Evolutionary conservation across 2,797 vertebrate genomes (phyloP), one percentile per base, ranked within the genome.

Genomic region (Pseudotriccus pelzelni): DNA sequence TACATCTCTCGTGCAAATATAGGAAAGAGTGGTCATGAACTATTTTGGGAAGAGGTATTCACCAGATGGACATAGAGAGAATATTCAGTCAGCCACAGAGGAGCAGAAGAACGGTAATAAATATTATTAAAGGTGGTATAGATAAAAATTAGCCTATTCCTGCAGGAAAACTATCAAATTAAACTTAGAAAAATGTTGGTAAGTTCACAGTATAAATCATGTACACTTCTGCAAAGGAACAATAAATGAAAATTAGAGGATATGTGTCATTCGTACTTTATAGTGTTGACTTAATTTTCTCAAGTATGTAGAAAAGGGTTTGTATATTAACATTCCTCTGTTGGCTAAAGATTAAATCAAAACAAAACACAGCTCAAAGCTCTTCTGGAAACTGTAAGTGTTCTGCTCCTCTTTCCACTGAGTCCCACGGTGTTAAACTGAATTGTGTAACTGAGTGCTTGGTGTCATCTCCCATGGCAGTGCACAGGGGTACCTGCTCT

Each of bases 41-140:
- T 93, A 91, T 95, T 97, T 94, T 84, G 68, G 78, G 96, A 89
- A 76, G 64, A 53, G 73, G 5, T 84, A 74, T 77, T 91, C 63
- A 95, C 74, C 87, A 93, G 91, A 84, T 93, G 91, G 93, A 93
- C 84, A 52, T 27, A 91, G 94, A 91, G 62, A 60, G 66, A 85
- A 56, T 62, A 84, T 89, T 90, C 80, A 87, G 86, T 69, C 74
- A 93, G 83, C 62, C 95, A 94, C 91, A 82, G 72, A 94, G 90
- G 63, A 93, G 63, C n/a, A 92, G 39, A 72, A 91, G 58, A 95
- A 80, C 19, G n/a, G 85, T 69, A 91, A 92, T 92, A 96, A 96
- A 96, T 96, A 91, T 79, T 94, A 66, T 86, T 94, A 89, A 92
- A 73, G 49, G 90, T 55, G 36, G 16, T 86, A 86, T 78, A 72